Conservation (phyloP, 2,888 invertebrate species). For the Baccha elongata region DNA sequence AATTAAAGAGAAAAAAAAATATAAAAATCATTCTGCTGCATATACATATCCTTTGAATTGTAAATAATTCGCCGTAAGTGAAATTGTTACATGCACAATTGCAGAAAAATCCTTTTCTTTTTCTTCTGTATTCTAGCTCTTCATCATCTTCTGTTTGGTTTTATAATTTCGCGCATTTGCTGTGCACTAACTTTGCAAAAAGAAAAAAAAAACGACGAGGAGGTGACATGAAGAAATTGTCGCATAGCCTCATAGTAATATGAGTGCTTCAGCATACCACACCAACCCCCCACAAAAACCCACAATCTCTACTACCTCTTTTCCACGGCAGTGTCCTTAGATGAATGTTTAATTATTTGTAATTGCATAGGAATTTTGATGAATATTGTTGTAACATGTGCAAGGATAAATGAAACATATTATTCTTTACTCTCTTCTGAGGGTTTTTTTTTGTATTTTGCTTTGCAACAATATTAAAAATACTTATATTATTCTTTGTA, state of each 20-base stretch:
- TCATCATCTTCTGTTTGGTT: conserved; percentile 72
- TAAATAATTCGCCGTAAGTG: conserved; percentile 73
- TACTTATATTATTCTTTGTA: conserved; percentile 10
- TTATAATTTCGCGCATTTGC: conserved; percentile 73
- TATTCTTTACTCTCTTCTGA: conserved; percentile 32
- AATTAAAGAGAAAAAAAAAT: conserved; percentile 2
- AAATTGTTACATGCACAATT: conserved; percentile 74
- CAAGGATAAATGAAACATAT: conserved; percentile 68
- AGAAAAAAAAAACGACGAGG: conserved; percentile 17
- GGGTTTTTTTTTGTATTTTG: background rate
- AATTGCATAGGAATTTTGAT: conserved; percentile 73
- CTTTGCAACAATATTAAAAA: background rate
- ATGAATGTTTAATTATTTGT: conserved; percentile 74
- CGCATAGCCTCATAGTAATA: conserved; percentile 71
- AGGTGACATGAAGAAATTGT: conserved; percentile 51
- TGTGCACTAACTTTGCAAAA: conserved; percentile 43
- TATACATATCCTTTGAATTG: conserved; percentile 73
- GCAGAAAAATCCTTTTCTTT: conserved; percentile 72
- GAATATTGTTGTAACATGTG: conserved; percentile 72
- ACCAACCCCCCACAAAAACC: no score
- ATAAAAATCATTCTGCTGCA: conserved; percentile 52
- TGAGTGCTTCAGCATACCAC: conserved; percentile 47
- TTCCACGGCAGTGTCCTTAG: conserved; percentile 61
- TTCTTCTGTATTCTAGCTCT: conserved; percentile 63
- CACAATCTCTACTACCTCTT: conserved; percentile 11